Evolutionary conservation across 1,140 invertebrate genomes (phyloP), one percentile per base, ranked within the genome.

Genomic region (Trissolcus basalis): DNA sequence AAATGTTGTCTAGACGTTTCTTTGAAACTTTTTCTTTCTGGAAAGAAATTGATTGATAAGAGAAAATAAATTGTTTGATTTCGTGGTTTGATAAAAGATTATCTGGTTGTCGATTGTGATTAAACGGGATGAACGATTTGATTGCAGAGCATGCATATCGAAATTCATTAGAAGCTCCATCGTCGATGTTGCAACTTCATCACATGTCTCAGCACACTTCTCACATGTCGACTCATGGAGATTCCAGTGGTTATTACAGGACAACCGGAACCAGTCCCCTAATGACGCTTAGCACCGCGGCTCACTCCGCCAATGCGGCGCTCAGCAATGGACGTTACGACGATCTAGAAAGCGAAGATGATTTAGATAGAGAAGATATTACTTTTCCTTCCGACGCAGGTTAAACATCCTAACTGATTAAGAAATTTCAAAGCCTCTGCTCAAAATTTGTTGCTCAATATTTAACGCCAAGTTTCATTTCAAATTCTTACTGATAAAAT

Each of bases 291-390:
- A 83, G 85, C 48, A 89, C 88, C 12, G 85, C 90, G 11, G 87
- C 89, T 36, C 83, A 89, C 64, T 82, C 86, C 51, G 85, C 86
- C 12, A 89, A 88, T 58, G 87, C 89, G 7, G 87, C 89, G 36
- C 81, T 89, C 59, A 90, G 89, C 71, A 94, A 92, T 83, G 92
- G 91, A 41, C 89, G 91, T 68, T 95, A 93, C 85, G 95, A 96
- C 82, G 95, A 97, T 83, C 94, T 94, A 79, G 95, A 96, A 86
- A 96, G 94, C 82, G 96, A 97, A 86, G 96, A 97, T 85, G 96
- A 97, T 83, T 90, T 97, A 61, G 91, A 94, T 70, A 90, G 93
- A 78, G 96, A 96, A 85, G 94, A 96, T 82, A 96, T 96, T 80
- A 93, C 93, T 85, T 96, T 96, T 87, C 90, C 92, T 55, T 91